phyloP scores from a whole-genome alignment of 1,140 invertebrate species.

The Drosophila albomicans region DNA sequence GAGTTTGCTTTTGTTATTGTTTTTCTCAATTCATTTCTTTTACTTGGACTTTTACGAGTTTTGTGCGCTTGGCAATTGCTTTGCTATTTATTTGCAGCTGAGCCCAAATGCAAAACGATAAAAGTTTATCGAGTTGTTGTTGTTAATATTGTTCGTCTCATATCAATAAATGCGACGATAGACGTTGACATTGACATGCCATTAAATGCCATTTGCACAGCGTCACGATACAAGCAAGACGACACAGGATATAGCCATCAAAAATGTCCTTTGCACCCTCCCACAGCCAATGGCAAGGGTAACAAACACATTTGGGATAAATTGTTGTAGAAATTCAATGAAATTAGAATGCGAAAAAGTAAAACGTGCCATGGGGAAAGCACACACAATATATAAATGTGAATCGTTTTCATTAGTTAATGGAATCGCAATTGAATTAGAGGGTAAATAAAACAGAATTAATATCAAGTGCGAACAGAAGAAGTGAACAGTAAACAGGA shows the following conservation, averaged over 20 bases:
- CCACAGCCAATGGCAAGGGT: slow-evolving; percentile 25
- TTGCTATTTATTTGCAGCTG: slow-evolving; percentile 74
- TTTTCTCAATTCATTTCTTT: slow-evolving; percentile 2
- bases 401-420: slow-evolving; percentile 79
- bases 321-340: slow-evolving; percentile 75
- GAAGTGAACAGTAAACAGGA: not conserved
- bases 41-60: slow-evolving; percentile 30
- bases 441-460: slow-evolving; percentile 40
- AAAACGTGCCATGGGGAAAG: slow-evolving; percentile 26
- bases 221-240: not conserved
- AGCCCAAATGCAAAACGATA: slow-evolving; percentile 62
- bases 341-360: slow-evolving; percentile 77
- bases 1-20: slow-evolving; percentile 2
- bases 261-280: slow-evolving; percentile 54
- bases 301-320: slow-evolving; percentile 59
- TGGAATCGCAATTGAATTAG: slow-evolving; percentile 55
- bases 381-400: slow-evolving; percentile 47
- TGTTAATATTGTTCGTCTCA: slow-evolving; percentile 66
- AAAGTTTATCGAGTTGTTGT: slow-evolving; percentile 76
- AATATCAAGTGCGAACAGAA: slow-evolving; percentile 18
- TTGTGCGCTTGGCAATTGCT: slow-evolving; percentile 56
- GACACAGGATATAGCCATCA: slow-evolving; percentile 45
- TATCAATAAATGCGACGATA: slow-evolving; percentile 74
- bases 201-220: slow-evolving; percentile 60
- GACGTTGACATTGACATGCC: slow-evolving; percentile 69